Percentiles rank a stretch among this genome's conserved stretches.
Conservation (phyloP, 2,113 vertebrate species). For the Cricetomys ansorgei region DNA sequence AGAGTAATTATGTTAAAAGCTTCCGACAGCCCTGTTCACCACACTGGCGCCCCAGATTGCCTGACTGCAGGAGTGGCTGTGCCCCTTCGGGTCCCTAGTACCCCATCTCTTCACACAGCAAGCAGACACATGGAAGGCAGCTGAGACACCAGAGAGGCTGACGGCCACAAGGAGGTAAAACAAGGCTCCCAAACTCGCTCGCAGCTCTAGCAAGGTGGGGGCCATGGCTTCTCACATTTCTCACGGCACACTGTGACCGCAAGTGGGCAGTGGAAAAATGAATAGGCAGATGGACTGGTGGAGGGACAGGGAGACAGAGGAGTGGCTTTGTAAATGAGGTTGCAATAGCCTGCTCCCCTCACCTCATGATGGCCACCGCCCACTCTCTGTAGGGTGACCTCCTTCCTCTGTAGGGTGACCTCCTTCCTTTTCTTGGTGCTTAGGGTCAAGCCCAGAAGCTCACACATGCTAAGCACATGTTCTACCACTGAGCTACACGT, state of each 20-base stretch:
- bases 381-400: not conserved
- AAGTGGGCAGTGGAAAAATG: not conserved
- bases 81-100: not conserved
- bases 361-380: not conserved
- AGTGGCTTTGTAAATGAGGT: not conserved
- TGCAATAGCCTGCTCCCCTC: not conserved
- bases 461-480: not conserved
- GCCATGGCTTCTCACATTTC: not conserved
- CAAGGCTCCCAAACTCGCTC: not conserved
- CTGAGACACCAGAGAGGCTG: not conserved
- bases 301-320: not conserved
- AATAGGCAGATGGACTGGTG: not conserved
- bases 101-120: not conserved
- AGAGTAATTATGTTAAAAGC: conserved; percentile 84
- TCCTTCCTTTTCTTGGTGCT: not conserved
- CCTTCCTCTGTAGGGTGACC: too few species aligned
- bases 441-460: not conserved
- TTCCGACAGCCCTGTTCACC: conserved; percentile 33
- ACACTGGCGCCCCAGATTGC: not conserved
- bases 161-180: not conserved
- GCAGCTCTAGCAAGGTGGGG: not conserved
- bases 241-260: not conserved
- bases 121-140: not conserved
- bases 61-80: not conserved
- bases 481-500: not conserved